These are phyloP conservation scores for Cerceris ruficornis DNA, from an alignment of 2,888 invertebrate species.

Conservation along the genomic window DNA sequence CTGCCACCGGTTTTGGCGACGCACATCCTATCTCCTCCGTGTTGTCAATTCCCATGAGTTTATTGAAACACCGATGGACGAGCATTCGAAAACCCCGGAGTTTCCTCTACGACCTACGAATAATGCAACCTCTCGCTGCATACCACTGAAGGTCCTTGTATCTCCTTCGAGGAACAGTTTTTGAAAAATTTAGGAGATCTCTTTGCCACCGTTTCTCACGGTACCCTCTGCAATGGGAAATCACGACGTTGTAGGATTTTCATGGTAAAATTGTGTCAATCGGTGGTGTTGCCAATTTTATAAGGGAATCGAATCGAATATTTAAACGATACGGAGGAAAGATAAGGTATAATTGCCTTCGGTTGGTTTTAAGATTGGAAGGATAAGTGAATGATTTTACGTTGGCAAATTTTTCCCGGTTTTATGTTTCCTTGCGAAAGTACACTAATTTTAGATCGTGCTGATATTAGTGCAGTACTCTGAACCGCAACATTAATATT, in stretches of 20 bases:
- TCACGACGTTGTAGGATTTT: constrained; percentile 22
- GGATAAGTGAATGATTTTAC: no score
- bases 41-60: constrained; percentile 75
- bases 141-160: background rate
- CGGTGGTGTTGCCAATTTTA: background rate
- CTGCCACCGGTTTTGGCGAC: constrained; percentile 46
- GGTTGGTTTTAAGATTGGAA: no score
- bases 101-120: constrained; percentile 37
- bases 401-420: no score
- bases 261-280: constrained; percentile 6
- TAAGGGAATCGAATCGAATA: no score
- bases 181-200: constrained; percentile 27
- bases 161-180: constrained; percentile 18
- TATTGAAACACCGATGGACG: constrained; percentile 68
- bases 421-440: no score
- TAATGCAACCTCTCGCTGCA: constrained; percentile 33
- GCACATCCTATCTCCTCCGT: constrained; percentile 58
- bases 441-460: no score
- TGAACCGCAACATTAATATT: constrained; percentile 14
- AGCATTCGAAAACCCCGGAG: constrained; percentile 52
- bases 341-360: no score
- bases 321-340: no score
- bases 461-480: background rate
- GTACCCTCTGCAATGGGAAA: constrained; percentile 16
- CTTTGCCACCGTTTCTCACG: constrained; percentile 12